Percentiles rank a stretch among this genome's conserved stretches.
Evolutionary conservation across 2,797 vertebrate genomes (phyloP).

Genomic region (Enteromius thamalakanensis): DNA sequence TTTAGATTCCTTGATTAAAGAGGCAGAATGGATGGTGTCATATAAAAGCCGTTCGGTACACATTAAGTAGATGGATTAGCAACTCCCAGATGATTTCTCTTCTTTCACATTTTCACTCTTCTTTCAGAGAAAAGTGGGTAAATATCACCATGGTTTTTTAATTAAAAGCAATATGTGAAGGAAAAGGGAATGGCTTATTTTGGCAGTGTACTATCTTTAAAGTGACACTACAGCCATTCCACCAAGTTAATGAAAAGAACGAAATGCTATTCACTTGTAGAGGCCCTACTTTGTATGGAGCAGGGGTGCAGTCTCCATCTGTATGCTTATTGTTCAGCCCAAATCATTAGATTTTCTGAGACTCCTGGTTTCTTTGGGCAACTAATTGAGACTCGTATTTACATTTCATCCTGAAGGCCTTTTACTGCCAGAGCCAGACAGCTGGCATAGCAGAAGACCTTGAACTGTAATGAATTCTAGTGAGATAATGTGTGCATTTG

Average conservation of each 20-base stretch:
- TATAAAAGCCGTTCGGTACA: constrained; percentile 67
- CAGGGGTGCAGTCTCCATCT: constrained; percentile 46
- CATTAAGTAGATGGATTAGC: constrained; percentile 71
- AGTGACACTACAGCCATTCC: constrained; percentile 52
- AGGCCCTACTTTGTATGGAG: constrained; percentile 50
- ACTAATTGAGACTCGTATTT: constrained; percentile 58
- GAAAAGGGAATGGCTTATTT: constrained; percentile 56
- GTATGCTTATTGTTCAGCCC: constrained; percentile 58
- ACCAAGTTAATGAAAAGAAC: constrained; percentile 60
- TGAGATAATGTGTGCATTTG: constrained; percentile 52
- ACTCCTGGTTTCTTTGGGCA: constrained; percentile 42
- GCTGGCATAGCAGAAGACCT: constrained; percentile 43
- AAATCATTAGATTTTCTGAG: constrained; percentile 63
- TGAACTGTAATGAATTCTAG: constrained; percentile 41
- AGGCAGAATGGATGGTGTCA: constrained; percentile 64
- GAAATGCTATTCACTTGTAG: constrained; percentile 46
- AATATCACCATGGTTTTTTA: constrained; percentile 68
- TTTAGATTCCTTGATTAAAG: constrained; percentile 69
- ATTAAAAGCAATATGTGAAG: constrained; percentile 60
- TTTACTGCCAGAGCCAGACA: constrained; percentile 47
- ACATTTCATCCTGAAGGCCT: constrained; percentile 56
- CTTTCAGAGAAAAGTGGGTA: constrained; percentile 64
- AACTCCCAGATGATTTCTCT: constrained; percentile 60
- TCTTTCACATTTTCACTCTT: constrained; percentile 58
- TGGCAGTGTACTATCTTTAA: constrained; percentile 49